Conservation (phyloP, 92 coral and sea anemone genomes). For the Galaxea fascicularis region DNA sequence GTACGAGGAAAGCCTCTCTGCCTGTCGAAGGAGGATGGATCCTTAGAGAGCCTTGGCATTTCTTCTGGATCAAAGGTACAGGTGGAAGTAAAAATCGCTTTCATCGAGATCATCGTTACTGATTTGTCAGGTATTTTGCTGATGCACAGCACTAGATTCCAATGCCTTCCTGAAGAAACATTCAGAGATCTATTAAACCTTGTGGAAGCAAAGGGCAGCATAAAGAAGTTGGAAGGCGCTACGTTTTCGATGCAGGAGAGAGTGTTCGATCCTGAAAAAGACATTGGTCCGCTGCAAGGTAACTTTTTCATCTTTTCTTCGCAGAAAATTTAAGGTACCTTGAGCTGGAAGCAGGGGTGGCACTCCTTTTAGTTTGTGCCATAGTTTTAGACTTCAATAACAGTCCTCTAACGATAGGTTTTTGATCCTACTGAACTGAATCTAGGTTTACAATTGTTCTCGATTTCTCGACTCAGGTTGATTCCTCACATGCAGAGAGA, state of each 20-base stretch:
- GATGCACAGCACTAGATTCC: background rate
- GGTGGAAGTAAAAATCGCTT: background rate
- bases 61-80: slow-evolving; percentile 9
- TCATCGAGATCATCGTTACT: background rate
- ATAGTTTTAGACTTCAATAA: too few relatives aligned
- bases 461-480: too few relatives aligned
- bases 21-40: background rate
- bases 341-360: too few relatives aligned
- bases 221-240: background rate
- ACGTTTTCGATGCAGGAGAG: background rate
- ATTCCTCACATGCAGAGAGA: too few relatives aligned
- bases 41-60: slow-evolving; percentile 8
- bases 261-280: slow-evolving; percentile 31
- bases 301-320: background rate
- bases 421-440: too few relatives aligned
- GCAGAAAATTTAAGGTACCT: too few relatives aligned
- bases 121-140: background rate
- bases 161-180: slow-evolving; percentile 21
- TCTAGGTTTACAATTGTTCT: too few relatives aligned
- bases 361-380: too few relatives aligned
- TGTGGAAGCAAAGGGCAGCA: background rate
- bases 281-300: slow-evolving; percentile 21
- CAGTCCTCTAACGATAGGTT: too few relatives aligned
- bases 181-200: slow-evolving; percentile 29
- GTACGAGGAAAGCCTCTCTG: background rate